Conservation (phyloP, 2,888 invertebrate species). For the Trichopria drosophilae region DNA sequence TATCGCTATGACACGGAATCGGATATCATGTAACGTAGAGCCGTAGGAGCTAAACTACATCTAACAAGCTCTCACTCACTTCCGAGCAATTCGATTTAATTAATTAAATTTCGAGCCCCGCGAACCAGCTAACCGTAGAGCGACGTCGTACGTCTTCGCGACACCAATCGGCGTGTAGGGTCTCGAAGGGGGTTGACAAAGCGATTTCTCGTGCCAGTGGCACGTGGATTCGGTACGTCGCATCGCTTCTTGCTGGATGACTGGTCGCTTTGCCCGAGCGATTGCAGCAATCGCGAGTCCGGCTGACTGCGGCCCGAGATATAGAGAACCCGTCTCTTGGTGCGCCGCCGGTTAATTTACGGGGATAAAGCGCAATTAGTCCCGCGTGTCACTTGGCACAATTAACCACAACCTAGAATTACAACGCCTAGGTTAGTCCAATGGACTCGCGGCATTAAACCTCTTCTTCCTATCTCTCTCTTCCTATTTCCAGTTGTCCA, state of each 20-base stretch:
- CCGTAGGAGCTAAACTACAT: too few species aligned
- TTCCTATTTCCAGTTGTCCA: not conserved
- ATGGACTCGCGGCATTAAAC: too few species aligned
- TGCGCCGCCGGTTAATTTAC: conserved; percentile 48
- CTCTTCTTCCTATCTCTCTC: not conserved
- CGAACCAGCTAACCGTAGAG: too few species aligned
- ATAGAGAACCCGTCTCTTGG: conserved; percentile 26
- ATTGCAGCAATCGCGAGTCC: conserved; percentile 44
- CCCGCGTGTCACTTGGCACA: conserved; percentile 46
- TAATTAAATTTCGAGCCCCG: too few species aligned
- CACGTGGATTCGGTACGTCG: conserved; percentile 37
- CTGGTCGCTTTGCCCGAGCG: conserved; percentile 38
- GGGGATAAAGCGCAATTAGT: conserved; percentile 52
- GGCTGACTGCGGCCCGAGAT: conserved; percentile 14
- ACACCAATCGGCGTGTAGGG: too few species aligned
- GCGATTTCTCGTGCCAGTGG: conserved; percentile 34
- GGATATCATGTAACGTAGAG: too few species aligned
- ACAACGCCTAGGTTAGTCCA: conserved; percentile 11
- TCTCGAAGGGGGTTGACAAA: too few species aligned
- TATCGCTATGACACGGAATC: too few species aligned
- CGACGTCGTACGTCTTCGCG: too few species aligned
- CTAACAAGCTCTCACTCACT: too few species aligned
- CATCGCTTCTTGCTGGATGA: conserved; percentile 41
- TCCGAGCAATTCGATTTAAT: too few species aligned
- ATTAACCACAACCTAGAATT: conserved; percentile 41